Conservation (phyloP, 1,140 invertebrate species). For the Penaeus indicus region DNA sequence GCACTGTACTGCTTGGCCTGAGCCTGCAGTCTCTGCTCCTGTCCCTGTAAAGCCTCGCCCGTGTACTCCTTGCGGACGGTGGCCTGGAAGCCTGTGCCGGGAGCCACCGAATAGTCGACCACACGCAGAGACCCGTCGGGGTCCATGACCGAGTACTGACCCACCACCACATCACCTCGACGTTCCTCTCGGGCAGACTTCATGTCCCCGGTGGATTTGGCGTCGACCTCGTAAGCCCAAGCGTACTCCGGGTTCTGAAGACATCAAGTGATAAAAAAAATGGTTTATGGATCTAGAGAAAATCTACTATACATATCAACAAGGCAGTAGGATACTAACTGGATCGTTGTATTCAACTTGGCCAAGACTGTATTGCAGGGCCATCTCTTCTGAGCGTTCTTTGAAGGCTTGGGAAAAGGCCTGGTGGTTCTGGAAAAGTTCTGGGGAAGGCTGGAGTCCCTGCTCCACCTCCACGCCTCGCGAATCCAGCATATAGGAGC, state of each 20-base stretch:
- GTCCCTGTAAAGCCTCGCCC: neutral
- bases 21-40: neutral
- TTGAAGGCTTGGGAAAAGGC: too few species aligned
- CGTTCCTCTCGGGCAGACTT: constrained; percentile 44
- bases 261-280: too few species aligned
- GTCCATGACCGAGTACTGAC: constrained; percentile 30
- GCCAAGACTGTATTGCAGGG: too few species aligned
- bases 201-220: constrained; percentile 26
- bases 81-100: constrained; percentile 41
- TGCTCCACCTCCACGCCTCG: too few species aligned
- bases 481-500: too few species aligned
- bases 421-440: too few species aligned
- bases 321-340: constrained; percentile 15
- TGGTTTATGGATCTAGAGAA: neutral
- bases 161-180: constrained; percentile 44
- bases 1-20: neutral
- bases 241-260: constrained; percentile 29
- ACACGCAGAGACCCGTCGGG: constrained; percentile 2
- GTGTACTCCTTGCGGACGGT: neutral
- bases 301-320: too few species aligned
- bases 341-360: constrained; percentile 8
- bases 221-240: constrained; percentile 40
- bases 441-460: too few species aligned
- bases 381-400: too few species aligned
- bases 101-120: constrained; percentile 28